Base-by-base conservation (phyloP, 2,888 invertebrate genomes). In the Coremacera marginata region DNA sequence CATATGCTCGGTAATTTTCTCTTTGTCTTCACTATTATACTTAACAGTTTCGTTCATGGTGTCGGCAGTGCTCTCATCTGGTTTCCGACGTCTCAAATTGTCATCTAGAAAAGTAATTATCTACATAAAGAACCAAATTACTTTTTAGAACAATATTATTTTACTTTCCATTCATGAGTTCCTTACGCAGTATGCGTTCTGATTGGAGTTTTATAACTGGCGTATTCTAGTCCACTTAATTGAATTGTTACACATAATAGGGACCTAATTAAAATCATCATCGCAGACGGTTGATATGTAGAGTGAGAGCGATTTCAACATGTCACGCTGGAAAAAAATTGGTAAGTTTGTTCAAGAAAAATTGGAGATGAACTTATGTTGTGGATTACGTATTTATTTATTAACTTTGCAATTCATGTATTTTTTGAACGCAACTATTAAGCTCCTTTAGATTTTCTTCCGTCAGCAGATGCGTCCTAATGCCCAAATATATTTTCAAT, bases 261-360 rank as follows among this genome's bases (percentile, higher is more conserved):
- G n/a, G n/a, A n/a, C 90, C 96, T 98, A 55, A 92, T 92, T 92
- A 99, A 93, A 89, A n/a, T 99, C 99, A 25, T 97, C 95, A 80
- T 97, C 96, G 88, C 98, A 99, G 3, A 99, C 98, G 9, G 99
- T 99, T 25, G 99, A 98, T 90, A 99, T 99, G 67, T 97, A 96
- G 80, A 96, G 97, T 8, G 95, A 93, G 83, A 99, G 89, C 0
- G 99, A 98, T 85, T 95, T 93, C 79, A 96, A 87, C 95, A 99
- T 96, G 89, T 99, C 99, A 87, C 92, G 93, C 96, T 95, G 86
- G 62, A 65, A 78, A 78, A 8, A 77, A 79, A 76, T 8, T 25
- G 14, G 44, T 63, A 68, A 62, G 4, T 67, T 49, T 25, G 49
- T 19, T 31, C n/a, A 14, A n/a, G 70, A 60, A 52, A 25, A 11